Base-by-base conservation (phyloP, 2,888 invertebrate species). In the Drosophila suboccidentalis region DNA sequence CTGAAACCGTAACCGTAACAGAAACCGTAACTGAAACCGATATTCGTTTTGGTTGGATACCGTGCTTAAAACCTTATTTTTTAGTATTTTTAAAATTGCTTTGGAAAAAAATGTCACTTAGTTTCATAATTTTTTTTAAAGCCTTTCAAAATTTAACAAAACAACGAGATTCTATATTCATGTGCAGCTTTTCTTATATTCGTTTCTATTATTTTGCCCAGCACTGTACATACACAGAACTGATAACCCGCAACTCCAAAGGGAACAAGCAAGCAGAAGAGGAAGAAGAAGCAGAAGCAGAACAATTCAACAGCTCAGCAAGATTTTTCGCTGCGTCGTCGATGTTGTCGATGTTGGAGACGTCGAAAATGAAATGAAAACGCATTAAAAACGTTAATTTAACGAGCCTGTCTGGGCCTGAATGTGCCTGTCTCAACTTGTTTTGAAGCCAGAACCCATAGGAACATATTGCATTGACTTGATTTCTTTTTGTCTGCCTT, bases 311-410 rank as follows among this genome's bases (percentile, higher is more conserved):
- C 64, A 77, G 72, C 78, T 84, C 85, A 87, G 87, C 84, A 87
- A 76, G 72, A 80, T 75, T 76, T 82, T 75, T 81, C 57, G 65
- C 64, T 70, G 67, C 41, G 58, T 36, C 53, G 78, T 69, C 61
- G 46, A 26, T 6, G 38, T n/a, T 5, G 38, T 13, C n/a, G 55
- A 32, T 29, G 70, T 49, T 61, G 55, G 9, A 19, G 47, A 68
- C 63, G 71, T 78, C 67, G 64, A 75, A 87, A 87, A 76, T 82
- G 73, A 73, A 79, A 78, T 75, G 87, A 78, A 84, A 84, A 80
- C 76, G 71, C 87, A 84, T 84, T 87, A 85, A 84, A 82, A 87
- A 50, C 49, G 58, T 64, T 58, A 75, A 87, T 85, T 87, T 84
- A 78, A 84, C 76, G 78, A 80, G 71, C 78, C 78, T 67, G 81